A percentile compares a stretch with the other conserved stretches of the same genome.
Evolutionary conservation across 1,140 invertebrate genomes (phyloP).

Genomic region (Drosophila obscura): DNA sequence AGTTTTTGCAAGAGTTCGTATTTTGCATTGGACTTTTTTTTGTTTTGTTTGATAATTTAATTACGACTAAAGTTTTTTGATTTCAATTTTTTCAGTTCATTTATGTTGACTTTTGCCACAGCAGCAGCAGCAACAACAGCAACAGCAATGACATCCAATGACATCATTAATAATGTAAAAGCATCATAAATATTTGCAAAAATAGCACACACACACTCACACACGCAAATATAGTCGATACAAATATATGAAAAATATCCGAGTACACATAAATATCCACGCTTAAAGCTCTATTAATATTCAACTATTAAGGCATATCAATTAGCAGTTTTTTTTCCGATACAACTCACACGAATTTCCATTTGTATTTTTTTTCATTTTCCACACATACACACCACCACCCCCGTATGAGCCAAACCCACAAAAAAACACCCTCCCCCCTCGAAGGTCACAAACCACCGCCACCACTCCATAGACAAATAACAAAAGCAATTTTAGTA

Average conservation of each 20-base stretch:
- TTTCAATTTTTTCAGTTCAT: constrained; percentile 49
- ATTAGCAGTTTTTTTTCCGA: constrained; percentile 28
- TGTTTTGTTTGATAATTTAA: constrained; percentile 35
- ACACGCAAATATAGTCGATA: constrained; percentile 6
- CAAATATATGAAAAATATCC: constrained; percentile 14
- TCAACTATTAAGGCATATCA: constrained; percentile 50
- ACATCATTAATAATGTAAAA: constrained; percentile 63
- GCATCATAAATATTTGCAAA: constrained; percentile 59
- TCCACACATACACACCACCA: constrained; percentile 11
- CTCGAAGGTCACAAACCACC: too few species aligned
- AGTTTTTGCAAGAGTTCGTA: constrained; percentile 21
- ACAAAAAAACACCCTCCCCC: too few species aligned
- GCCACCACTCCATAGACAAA: too few species aligned
- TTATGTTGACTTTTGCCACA: constrained; percentile 65
- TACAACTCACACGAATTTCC: constrained; percentile 15
- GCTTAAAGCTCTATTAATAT: constrained; percentile 28
- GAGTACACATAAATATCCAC: constrained; percentile 20
- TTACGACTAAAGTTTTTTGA: constrained; percentile 53
- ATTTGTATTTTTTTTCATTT: constrained; percentile 25
- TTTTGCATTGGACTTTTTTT: constrained; percentile 24
- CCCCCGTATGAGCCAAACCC: too few species aligned
- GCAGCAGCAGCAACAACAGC: constrained; percentile 15
- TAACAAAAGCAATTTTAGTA: too few species aligned
- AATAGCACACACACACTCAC: constrained; percentile 6
- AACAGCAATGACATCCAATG: constrained; percentile 25